Evolutionary conservation across 2,113 vertebrate species (phyloP), one percentile per base, ranked within the genome.

Genomic region (Leuciscus idus): DNA sequence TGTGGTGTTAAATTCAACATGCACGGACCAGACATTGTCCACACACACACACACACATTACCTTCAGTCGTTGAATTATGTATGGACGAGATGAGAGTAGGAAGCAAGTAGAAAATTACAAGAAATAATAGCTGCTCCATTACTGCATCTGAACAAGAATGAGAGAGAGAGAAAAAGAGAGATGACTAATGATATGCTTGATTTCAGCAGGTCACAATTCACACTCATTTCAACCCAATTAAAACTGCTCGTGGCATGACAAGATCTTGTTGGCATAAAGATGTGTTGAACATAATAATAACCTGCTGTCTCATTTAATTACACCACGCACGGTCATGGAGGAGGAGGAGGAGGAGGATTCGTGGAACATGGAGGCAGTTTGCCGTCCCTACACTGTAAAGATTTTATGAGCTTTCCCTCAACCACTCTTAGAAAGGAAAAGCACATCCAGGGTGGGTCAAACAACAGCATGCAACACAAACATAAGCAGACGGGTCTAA

Each of bases 21-120:
- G 86, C 55, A 85, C 75, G 59, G 4, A 6, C 75, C 46, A 19
- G 74, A 72, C 79, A 72, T 80, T 19, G 78, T 57, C 74, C 81
- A 88, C 85, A 87, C 81, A 74, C 33, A 82, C 48, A 81, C 33
- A 66, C 77, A 84, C 83, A 88, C 85, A 92, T 94, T 94, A 95
- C 95, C 95, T 95, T 89, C 94, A 75, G 92, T 81, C 77, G 95
- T 94, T 93, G 93, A 94, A 93, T 95, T 95, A 93, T 95, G 94
- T 89, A 94, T 93, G 90, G 93, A 91, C 88, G 91, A 92, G 84
- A 94, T 92, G 82, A 93, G 90, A 89, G 92, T 89, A 55, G 94
- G 94, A 83, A 95, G 91, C 90, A 91, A 82, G 82, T 72, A 85
- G 90, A 94, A 92, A 82, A 93, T 86, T 76, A 93, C 85, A 48